Evolutionary conservation across 2,113 vertebrate genomes (phyloP), one percentile per base, ranked within the genome.

Genomic region (Hydropotes inermis): DNA sequence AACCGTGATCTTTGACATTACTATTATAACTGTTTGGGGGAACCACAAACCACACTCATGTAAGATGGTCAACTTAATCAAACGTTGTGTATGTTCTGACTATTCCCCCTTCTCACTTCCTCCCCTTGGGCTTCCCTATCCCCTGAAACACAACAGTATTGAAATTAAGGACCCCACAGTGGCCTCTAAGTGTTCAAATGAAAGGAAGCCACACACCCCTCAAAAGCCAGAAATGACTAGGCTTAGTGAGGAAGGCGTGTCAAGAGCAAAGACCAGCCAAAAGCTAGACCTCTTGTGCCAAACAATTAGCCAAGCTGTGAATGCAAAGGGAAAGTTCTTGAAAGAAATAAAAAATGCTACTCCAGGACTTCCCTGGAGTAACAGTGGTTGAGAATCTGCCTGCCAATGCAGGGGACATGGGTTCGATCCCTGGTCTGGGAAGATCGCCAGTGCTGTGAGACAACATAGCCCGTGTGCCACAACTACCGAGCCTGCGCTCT

Each of bases 381-480:
- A 1, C 36, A 74, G 67, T 39, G 67, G 67, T 74, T 74, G 36
- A 39, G 67, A 39, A 39, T 74, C 67, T 74, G 67, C 67, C 67
- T 43, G 36, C n/a, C n/a, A 70, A 2, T 11, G 64, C 67, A 74
- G 67, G 67, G 67, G 67, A 74, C 67, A 14, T 25, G 67, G 11
- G 67, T 74, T 74, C 5, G 0, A 74, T 23, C 36, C 67, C 5
- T 74, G 67, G 21, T 3, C 19, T 1, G 0, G 67, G 21, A 74
- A 74, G 36, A 1, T 74, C 3, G 21, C 36, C 10, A 6, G 0
- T 74, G 11, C 67, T 43, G 5, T 0, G 0, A 36, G 67, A 39
- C 21, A 74, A 36, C 36, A 6, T 3, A 43, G 21, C 21, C 36
- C 36, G 1, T 14, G 67, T 39, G 67, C 67, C 11, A 74, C 36